Percentiles rank a stretch among this genome's conserved stretches.
Evolutionary conservation across 1,140 invertebrate species (phyloP).

Genomic region (Apis dorsata): DNA sequence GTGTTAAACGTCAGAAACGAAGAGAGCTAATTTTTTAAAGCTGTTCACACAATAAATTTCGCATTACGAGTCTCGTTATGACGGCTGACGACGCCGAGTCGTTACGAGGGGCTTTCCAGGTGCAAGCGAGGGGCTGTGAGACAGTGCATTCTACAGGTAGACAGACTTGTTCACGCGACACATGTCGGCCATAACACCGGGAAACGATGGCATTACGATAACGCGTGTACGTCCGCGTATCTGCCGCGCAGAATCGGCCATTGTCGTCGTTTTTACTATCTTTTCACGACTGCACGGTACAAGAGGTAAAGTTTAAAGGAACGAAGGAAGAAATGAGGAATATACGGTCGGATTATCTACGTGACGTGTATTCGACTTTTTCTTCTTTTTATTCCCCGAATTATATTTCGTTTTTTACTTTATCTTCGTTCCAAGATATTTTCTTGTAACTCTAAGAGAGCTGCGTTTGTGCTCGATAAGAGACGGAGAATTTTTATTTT

Average conservation of each 20-base stretch:
- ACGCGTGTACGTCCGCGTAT: neutral
- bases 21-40: slow-evolving; percentile 33
- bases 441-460: too few relatives aligned
- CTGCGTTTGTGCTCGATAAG: too few relatives aligned
- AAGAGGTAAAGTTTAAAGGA: neutral
- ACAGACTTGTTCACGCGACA: slow-evolving; percentile 31
- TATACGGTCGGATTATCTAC: neutral
- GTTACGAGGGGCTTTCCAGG: slow-evolving; percentile 19
- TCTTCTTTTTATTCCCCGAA: neutral
- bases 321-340: too few relatives aligned
- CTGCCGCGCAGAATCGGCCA: neutral
- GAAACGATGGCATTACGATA: slow-evolving; percentile 46
- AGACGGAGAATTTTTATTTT: too few relatives aligned
- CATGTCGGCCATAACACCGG: slow-evolving; percentile 12
- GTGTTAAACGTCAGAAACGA: slow-evolving; percentile 1
- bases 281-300: neutral
- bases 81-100: slow-evolving; percentile 20
- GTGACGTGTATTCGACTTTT: neutral
- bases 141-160: slow-evolving; percentile 27
- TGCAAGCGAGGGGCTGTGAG: slow-evolving; percentile 8
- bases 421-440: too few relatives aligned
- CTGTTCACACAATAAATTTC: slow-evolving; percentile 41
- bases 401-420: too few relatives aligned
- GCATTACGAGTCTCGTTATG: slow-evolving; percentile 38
- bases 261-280: neutral